Evolutionary conservation across 2,113 vertebrate species (phyloP).

Genomic region (Hiodon tergisus): DNA sequence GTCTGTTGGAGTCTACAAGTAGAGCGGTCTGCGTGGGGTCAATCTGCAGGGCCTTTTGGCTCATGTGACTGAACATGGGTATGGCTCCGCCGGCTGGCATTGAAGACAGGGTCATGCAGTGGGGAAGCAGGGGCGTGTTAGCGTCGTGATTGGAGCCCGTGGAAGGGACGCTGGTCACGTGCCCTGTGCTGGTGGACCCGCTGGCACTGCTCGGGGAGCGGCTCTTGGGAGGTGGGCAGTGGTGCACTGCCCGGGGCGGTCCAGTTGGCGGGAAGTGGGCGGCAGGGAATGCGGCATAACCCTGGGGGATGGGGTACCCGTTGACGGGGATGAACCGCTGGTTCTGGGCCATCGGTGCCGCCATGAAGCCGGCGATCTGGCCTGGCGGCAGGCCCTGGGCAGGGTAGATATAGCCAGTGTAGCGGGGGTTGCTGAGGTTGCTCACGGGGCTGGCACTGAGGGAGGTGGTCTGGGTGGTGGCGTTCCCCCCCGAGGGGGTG

Average conservation of each 20-base stretch:
- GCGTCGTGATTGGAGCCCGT: constrained; percentile 96
- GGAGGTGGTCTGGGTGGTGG: constrained; percentile 96
- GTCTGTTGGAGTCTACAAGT: constrained; percentile 72
- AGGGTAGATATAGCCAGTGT: constrained; percentile 85
- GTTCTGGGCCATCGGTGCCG: constrained; percentile 71
- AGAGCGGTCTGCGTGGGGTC: constrained; percentile 84
- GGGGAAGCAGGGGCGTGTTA: constrained; percentile 89
- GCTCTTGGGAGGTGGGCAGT: constrained; percentile 93
- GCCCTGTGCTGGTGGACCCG: constrained; percentile 94
- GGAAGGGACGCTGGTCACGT: constrained; percentile 89
- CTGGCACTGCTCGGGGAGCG: constrained; percentile 96
- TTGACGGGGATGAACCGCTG: constrained; percentile 95
- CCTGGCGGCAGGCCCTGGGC: constrained; percentile 76
- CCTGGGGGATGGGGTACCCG: constrained; percentile 88
- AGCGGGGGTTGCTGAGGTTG: constrained; percentile 90
- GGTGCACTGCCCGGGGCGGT: constrained; percentile 80
- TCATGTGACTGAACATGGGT: constrained; percentile 77
- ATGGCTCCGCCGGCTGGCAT: constrained; percentile 58
- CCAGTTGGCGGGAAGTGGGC: constrained; percentile 76
- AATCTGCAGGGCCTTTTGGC: constrained; percentile 79
- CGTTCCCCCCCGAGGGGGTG: constrained; percentile 89
- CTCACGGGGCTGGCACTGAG: constrained; percentile 95
- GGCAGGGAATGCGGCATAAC: constrained; percentile 88
- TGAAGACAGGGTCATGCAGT: constrained; percentile 75
- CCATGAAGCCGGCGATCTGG: constrained; percentile 79